Percentiles rank a stretch among this genome's conserved stretches.
Conservation (phyloP, 2,113 vertebrate genomes). For the Pygathrix nemaeus region DNA sequence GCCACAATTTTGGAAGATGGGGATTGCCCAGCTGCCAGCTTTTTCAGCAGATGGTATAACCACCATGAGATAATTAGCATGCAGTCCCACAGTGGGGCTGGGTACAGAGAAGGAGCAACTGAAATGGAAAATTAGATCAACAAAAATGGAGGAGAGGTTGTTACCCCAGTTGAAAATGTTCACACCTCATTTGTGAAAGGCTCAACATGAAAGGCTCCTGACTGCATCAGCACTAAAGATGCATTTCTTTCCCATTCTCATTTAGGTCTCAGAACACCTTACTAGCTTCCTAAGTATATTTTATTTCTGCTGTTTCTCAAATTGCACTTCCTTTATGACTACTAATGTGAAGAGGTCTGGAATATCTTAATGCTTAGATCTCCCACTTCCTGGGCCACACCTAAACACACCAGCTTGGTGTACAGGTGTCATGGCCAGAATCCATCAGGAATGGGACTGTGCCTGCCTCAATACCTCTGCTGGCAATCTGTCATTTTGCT, state of each 20-base stretch:
- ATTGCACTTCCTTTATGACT: neutral
- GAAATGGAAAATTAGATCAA: conserved; percentile 52
- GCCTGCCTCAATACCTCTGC: neutral
- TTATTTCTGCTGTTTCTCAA: conserved; percentile 16
- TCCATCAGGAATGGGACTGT: neutral
- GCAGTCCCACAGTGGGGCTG: neutral
- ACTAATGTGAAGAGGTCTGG: neutral
- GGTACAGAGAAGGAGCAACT: conserved; percentile 20
- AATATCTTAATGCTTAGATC: neutral
- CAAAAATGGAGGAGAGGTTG: conserved; percentile 20
- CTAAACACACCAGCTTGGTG: neutral
- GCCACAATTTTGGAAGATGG: conserved; percentile 47
- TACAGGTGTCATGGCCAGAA: neutral
- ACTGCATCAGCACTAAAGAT: neutral
- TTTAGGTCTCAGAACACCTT: conserved; percentile 1
- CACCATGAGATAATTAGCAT: conserved; percentile 68
- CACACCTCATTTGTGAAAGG: neutral
- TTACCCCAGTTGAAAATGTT: conserved; percentile 11
- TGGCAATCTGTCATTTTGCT: neutral
- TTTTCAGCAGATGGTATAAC: conserved; percentile 67
- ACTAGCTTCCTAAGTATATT: neutral
- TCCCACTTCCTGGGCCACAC: neutral
- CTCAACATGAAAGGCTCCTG: neutral
- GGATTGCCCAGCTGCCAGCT: neutral
- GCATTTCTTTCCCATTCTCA: neutral